Evolutionary conservation across 2,888 invertebrate genomes (phyloP), one percentile per base, ranked within the genome.

Genomic region (Coenonympha glycerion): DNA sequence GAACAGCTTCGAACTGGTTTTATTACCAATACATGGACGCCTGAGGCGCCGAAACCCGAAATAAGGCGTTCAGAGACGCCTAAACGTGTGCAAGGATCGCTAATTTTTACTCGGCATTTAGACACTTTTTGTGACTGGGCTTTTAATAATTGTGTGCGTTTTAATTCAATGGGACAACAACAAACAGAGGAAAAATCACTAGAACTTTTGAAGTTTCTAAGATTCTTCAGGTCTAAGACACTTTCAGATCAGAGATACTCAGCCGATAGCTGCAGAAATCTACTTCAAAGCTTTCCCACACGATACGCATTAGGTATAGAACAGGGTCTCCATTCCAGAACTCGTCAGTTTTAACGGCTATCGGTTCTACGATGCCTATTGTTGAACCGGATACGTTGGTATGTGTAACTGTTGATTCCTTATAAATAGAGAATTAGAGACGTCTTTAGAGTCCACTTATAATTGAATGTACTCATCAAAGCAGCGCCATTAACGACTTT

Each of bases 1-100:
- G 75, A 77, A 79, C 69, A 69, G 69, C 75, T 76, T 73, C 71
- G 68, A 75, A 79, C 81, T 77, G 78, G 83, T 82, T 83, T 77
- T 73, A 73, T 71, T 69, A 58, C 55, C n/a, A n/a, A n/a, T 55
- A 56, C 52, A 59, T 55, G 69, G 64, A 52, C 55, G 57, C 63
- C 64, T 58, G 68, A 65, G 67, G 69, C 73, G 73, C 71, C 73
- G 71, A 69, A 68, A 70, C 66, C 66, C 66, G 61, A 71, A 69
- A 71, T 68, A 66, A 66, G 69, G 64, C 62, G 71, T 65, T 65
- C 48, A 24, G 33, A 55, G 37, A 42, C 52, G 49, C 33, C 46
- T 42, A 39, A 65, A 69, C 67, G 67, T 66, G 71, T 71, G 64
- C 63, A 49, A 61, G 67, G 69, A 28, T 44, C 26, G 41, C 49